Conservation (phyloP, 2,113 vertebrate species). For the Lipophrys pholis region DNA sequence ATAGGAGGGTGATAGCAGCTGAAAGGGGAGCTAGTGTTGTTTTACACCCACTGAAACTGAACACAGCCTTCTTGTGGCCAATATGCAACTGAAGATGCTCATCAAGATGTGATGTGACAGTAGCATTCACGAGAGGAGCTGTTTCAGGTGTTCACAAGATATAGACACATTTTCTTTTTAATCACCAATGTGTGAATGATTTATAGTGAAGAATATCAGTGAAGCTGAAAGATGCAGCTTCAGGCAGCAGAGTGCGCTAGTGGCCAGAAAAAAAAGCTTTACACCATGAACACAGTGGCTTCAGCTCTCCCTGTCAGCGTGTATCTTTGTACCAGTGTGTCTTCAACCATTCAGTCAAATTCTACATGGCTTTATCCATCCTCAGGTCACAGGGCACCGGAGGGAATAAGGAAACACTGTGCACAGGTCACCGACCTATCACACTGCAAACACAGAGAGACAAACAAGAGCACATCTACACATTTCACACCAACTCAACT, state of each 20-base stretch:
- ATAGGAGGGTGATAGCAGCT: conserved; percentile 79
- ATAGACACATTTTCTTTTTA: not conserved
- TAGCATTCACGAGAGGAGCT: conserved; percentile 46
- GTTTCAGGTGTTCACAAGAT: conserved; percentile 35
- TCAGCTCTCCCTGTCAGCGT: not conserved
- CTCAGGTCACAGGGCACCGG: no score
- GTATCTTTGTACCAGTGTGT: not conserved
- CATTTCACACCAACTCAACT: no score
- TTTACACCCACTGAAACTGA: conserved; percentile 54
- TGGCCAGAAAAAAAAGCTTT: conserved; percentile 2
- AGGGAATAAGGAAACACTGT: no score
- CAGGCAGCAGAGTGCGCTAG: not conserved
- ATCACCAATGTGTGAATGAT: not conserved
- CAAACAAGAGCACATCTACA: no score
- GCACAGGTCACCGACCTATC: no score
- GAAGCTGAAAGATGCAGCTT: not conserved
- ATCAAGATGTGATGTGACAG: conserved; percentile 70
- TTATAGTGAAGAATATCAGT: not conserved
- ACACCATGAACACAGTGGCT: not conserved
- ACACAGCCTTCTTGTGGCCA: conserved; percentile 54
- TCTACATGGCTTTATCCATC: no score
- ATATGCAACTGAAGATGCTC: conserved; percentile 67
- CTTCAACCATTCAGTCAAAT: not conserved
- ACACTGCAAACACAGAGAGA: no score
- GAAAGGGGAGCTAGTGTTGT: conserved; percentile 72